Base-by-base conservation (phyloP, 1,140 invertebrate species). In the Sminthurinus signatus region DNA sequence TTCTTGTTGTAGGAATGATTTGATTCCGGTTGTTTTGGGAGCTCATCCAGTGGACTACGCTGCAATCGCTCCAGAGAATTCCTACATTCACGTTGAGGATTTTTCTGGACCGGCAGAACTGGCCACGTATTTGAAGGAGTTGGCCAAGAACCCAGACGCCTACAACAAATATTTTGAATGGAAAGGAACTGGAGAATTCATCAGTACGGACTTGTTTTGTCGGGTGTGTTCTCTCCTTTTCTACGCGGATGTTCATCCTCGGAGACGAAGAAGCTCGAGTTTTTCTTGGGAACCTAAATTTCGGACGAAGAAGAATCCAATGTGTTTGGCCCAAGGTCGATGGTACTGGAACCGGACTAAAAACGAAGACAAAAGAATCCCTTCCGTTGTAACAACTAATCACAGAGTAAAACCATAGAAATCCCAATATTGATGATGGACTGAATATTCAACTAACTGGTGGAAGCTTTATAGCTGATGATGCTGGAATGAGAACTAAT, bases 1-100 rank as follows among this genome's bases (percentile, higher is more conserved):
- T 77, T 93, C 92, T 0, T 92, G 96, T 72, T 97, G 94, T 76
- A 83, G 84, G 52, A 42, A 59, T 46, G 32, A 59, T 21, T 78
- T 86, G 0, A 81, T 89, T 19, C 87, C 88, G 0, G 77, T 89
- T 31, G 82, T 88, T n/a, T 80, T 86, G 78, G 87, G 87, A 1
- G 76, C 82, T 0, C 36, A 59, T 46, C 56, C 36, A 14, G 69
- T 70, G 10, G 80, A 80, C 73, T 85, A 80, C 75, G 74, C 74
- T 23, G 75, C 68, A 67, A 64, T 81, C 15, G 78, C 87, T 17
- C 87, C 87, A 0, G 80, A 82, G 0, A 72, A 77, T 60, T 87
- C 86, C 0, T 88, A 82, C 70, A 82, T 86, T 42, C 76, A 86
- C 72, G 80, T 80, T 0, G 73, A 25, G 28, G 76, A 81, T 51